Evolutionary conservation across 2,888 invertebrate genomes (phyloP).

Genomic region (Zootermopsis nevadensis): DNA sequence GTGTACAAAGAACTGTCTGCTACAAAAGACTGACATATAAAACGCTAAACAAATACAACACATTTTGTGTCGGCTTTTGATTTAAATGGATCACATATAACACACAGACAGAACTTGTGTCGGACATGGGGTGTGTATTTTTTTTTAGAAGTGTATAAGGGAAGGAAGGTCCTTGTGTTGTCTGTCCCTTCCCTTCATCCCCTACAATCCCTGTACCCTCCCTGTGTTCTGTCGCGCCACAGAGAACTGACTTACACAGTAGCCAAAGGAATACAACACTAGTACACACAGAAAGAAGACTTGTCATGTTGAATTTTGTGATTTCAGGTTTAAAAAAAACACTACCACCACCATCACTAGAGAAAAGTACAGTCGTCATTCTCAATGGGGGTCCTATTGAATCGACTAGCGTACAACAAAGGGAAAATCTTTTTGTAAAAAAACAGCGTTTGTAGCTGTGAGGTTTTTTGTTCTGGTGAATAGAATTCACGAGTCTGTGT

Average conservation of each 20-base stretch:
- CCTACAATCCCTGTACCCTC: background rate
- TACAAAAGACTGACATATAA: slow-evolving; percentile 17
- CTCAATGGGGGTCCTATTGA: slow-evolving; percentile 46
- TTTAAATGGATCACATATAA: slow-evolving; percentile 38
- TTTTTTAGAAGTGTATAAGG: slow-evolving; percentile 25
- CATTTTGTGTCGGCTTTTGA: slow-evolving; percentile 16
- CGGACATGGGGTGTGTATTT: slow-evolving; percentile 6
- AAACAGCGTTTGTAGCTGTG: slow-evolving; percentile 10
- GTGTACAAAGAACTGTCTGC: slow-evolving; percentile 13
- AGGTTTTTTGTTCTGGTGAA: slow-evolving; percentile 16
- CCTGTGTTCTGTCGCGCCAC: slow-evolving; percentile 12
- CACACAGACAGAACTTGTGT: slow-evolving; percentile 31
- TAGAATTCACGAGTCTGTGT: slow-evolving; percentile 25
- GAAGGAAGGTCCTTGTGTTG: slow-evolving; percentile 36
- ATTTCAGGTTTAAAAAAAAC: slow-evolving; percentile 23
- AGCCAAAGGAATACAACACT: slow-evolving; percentile 3
- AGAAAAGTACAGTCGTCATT: slow-evolving; percentile 48
- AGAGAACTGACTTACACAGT: background rate
- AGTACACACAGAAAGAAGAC: slow-evolving; percentile 6
- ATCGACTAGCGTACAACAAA: slow-evolving; percentile 34
- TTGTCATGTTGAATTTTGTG: slow-evolving; percentile 28
- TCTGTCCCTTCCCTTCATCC: background rate
- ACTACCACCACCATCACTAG: slow-evolving; percentile 1
- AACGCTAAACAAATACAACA: slow-evolving; percentile 37
- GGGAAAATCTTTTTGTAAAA: slow-evolving; percentile 43